Evolutionary conservation across 2,888 invertebrate genomes (phyloP).

Genomic region (Mimachlamys varia): DNA sequence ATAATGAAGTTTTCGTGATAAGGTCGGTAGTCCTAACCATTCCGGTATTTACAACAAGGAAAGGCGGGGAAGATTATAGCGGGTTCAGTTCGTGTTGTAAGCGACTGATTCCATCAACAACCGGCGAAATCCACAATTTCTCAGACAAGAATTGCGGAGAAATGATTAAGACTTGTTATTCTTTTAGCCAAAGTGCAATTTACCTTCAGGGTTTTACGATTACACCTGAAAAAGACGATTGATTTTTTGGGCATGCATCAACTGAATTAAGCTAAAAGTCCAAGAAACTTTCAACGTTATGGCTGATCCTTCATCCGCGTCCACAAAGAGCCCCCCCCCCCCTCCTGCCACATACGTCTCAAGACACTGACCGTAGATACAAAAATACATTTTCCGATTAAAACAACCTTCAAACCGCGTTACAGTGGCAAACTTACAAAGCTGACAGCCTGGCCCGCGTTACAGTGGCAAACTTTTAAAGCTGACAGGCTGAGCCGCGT

Average conservation of each 20-base stretch:
- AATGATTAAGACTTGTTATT: not conserved
- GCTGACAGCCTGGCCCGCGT: constrained; percentile 72
- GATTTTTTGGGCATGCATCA: not conserved
- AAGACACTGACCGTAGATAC: no score
- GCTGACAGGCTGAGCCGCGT: constrained; percentile 72
- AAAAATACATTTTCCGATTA: no score
- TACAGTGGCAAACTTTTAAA: constrained; percentile 62
- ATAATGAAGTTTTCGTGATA: not conserved
- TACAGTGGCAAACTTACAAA: constrained; percentile 63
- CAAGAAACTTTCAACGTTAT: not conserved
- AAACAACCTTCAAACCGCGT: no score
- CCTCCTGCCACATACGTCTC: no score
- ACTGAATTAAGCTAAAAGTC: not conserved
- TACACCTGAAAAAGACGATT: not conserved
- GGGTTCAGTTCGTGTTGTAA: not conserved
- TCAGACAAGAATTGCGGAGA: not conserved
- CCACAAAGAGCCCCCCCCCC: no score
- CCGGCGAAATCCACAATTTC: not conserved
- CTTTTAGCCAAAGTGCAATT: constrained; percentile 4
- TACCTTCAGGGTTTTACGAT: not conserved
- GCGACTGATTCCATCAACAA: not conserved
- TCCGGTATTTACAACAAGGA: not conserved
- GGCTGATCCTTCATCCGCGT: not conserved
- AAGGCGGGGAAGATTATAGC: not conserved
- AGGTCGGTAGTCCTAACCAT: not conserved